Conservation (phyloP, 2,113 vertebrate species). For the Dasyurus viverrinus region DNA sequence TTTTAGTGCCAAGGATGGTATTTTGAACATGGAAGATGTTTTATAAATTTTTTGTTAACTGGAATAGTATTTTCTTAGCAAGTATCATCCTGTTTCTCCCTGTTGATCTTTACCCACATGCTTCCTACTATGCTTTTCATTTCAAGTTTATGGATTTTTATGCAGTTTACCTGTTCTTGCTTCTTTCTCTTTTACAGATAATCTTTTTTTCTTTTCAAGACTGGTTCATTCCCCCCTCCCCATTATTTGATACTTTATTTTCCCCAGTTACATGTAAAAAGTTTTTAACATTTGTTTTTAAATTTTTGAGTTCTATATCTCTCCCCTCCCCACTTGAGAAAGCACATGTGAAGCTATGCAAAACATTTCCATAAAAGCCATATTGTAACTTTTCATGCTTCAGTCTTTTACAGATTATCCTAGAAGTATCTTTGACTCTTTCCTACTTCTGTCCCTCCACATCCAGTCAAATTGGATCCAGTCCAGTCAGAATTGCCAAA, state of each 20-base stretch:
- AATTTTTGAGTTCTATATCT: too few relatives aligned
- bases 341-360: too few relatives aligned
- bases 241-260: too few relatives aligned
- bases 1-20: background rate
- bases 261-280: too few relatives aligned
- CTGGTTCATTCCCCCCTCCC: too few relatives aligned
- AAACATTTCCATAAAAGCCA: too few relatives aligned
- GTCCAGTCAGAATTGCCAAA: background rate
- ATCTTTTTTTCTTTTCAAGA: background rate
- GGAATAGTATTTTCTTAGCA: background rate
- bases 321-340: too few relatives aligned
- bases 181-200: background rate
- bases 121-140: background rate
- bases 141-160: background rate
- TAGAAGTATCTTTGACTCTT: background rate
- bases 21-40: background rate
- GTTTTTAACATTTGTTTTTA: too few relatives aligned
- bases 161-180: background rate
- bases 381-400: too few relatives aligned
- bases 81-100: background rate
- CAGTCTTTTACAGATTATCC: background rate
- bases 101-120: background rate
- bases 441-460: background rate
- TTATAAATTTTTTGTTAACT: background rate
- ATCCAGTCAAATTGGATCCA: background rate